phyloP scores from a whole-genome alignment of 2,888 invertebrate genomes.

The Limnephilus auricula region DNA sequence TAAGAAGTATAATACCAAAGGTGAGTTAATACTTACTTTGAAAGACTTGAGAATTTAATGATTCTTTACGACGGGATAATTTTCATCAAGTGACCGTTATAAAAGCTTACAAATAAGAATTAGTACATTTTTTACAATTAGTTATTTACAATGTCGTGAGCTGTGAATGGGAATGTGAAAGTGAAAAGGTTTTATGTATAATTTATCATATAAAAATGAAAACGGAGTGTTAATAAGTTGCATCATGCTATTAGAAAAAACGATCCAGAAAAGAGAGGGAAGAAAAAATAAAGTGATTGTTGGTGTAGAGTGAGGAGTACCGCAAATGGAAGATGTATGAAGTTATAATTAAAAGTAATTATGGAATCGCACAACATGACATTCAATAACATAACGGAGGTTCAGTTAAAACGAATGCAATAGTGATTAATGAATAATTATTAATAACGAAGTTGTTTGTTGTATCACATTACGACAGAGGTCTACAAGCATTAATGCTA shows the following conservation, averaged over 20 bases:
- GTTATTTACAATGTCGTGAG: no score
- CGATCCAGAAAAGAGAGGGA: neutral
- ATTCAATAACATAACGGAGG: neutral
- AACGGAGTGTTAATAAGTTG: neutral
- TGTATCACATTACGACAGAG: neutral
- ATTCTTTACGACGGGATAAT: no score
- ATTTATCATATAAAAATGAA: no score
- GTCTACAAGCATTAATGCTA: neutral
- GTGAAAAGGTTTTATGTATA: no score
- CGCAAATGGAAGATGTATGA: neutral
- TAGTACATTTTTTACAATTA: no score
- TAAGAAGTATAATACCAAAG: no score
- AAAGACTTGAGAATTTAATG: no score
- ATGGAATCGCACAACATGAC: neutral
- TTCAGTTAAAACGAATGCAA: neutral
- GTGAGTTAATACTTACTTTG: no score
- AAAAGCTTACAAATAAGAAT: no score
- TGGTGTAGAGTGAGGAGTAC: neutral
- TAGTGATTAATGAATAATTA: neutral
- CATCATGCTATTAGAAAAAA: neutral
- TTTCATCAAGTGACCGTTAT: no score
- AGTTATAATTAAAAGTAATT: neutral
- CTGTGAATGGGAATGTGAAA: no score
- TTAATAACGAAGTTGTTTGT: neutral
- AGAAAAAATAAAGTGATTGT: neutral